Evolutionary conservation across 2,888 invertebrate genomes (phyloP).

Genomic region (Eulithis prunata): DNA sequence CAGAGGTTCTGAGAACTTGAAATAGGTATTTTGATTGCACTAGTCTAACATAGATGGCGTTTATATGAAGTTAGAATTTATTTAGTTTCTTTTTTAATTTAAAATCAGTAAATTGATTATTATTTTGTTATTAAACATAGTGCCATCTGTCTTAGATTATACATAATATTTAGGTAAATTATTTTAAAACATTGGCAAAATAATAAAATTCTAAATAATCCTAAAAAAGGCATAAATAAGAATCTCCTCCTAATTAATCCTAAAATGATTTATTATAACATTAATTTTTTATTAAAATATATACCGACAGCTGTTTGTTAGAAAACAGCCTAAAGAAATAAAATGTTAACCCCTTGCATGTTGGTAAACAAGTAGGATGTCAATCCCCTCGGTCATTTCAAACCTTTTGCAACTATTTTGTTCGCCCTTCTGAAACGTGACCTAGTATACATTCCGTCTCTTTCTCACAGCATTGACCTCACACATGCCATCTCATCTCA

Average conservation of each 20-base stretch:
- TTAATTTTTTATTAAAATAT: too few species aligned
- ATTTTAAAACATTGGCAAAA: too few species aligned
- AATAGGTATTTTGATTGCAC: background rate
- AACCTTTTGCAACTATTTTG: constrained; percentile 40
- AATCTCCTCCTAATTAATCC: too few species aligned
- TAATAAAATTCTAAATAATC: too few species aligned
- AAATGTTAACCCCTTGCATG: background rate
- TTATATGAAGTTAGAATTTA: background rate
- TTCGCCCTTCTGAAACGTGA: constrained; percentile 63
- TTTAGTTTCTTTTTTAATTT: background rate
- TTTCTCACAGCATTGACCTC: constrained; percentile 59
- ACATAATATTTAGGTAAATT: too few species aligned
- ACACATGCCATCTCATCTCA: constrained; percentile 67
- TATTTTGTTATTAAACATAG: too few species aligned
- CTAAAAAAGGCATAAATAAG: too few species aligned
- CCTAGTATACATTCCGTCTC: constrained; percentile 61
- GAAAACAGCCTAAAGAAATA: background rate
- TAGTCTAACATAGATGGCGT: constrained; percentile 10
- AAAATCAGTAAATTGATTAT: background rate
- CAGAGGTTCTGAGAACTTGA: background rate
- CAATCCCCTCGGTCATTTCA: constrained; percentile 27
- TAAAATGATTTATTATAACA: too few species aligned
- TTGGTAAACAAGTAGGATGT: background rate
- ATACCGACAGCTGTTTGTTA: too few species aligned
- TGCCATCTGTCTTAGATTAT: too few species aligned